These are phyloP conservation scores for Prolemur simus DNA, from an alignment of 2,113 vertebrate species.

Conservation along the genomic window DNA sequence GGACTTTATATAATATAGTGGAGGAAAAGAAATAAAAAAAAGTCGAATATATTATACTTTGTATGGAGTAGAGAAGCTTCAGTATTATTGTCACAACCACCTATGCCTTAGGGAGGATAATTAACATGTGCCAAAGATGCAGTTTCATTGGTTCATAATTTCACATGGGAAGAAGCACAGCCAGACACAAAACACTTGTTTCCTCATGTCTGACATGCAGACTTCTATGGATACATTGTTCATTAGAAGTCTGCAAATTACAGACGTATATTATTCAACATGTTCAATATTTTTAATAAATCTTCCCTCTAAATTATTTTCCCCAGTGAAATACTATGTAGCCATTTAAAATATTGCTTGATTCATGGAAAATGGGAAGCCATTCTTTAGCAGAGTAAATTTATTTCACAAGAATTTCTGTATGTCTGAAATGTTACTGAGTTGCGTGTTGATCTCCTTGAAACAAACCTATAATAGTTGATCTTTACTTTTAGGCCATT, in stretches of 20 bases:
- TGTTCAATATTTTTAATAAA: background rate
- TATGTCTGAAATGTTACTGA: constrained; percentile 1
- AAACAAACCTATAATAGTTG: background rate
- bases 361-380: background rate
- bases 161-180: background rate
- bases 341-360: background rate
- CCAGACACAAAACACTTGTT: background rate
- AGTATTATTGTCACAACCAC: background rate
- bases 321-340: background rate
- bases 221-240: background rate
- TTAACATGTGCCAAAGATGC: background rate
- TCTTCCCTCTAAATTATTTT: constrained; percentile 14
- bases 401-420: background rate
- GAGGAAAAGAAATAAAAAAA: background rate
- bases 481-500: background rate
- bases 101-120: background rate
- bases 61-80: background rate
- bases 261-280: background rate
- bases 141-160: background rate
- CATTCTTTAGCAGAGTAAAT: background rate
- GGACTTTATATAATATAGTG: background rate
- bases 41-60: background rate
- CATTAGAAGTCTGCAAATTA: background rate
- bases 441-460: background rate
- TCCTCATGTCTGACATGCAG: background rate